phyloP scores from a whole-genome alignment of 1,140 invertebrate genomes.

The Saxidomus purpurata region DNA sequence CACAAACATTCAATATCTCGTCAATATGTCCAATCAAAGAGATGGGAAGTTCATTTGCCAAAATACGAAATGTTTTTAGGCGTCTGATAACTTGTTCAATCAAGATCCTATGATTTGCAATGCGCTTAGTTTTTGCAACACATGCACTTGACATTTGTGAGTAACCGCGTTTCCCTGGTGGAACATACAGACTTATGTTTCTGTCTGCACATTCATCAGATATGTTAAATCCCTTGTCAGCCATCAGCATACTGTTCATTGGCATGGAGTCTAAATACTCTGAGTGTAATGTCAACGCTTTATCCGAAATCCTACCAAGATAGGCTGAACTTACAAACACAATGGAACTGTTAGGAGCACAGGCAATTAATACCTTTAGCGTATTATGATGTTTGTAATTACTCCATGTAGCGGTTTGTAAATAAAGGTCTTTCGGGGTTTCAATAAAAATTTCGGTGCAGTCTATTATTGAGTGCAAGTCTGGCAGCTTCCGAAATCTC shows the following conservation, averaged over 20 bases:
- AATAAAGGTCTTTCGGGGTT: slow-evolving; percentile 43
- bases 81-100: slow-evolving; percentile 59
- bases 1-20: slow-evolving; percentile 43
- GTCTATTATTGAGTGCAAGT: slow-evolving; percentile 55
- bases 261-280: slow-evolving; percentile 36
- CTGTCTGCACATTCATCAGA: slow-evolving; percentile 26
- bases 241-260: slow-evolving; percentile 48
- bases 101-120: slow-evolving; percentile 53
- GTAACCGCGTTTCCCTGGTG: slow-evolving; percentile 50
- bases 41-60: slow-evolving; percentile 46
- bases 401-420: slow-evolving; percentile 54
- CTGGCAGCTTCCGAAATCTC: slow-evolving; percentile 14
- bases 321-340: slow-evolving; percentile 40
- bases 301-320: slow-evolving; percentile 23
- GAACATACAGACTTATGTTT: slow-evolving; percentile 38
- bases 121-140: slow-evolving; percentile 56
- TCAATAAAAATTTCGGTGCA: slow-evolving; percentile 55
- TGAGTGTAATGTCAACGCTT: slow-evolving; percentile 54
- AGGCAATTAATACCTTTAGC: slow-evolving; percentile 33
- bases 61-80: slow-evolving; percentile 59
- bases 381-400: slow-evolving; percentile 66
- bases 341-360: slow-evolving; percentile 49
- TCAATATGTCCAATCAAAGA: slow-evolving; percentile 34
- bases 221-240: slow-evolving; percentile 57
- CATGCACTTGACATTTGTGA: slow-evolving; percentile 49